Conservation (phyloP, 2,113 vertebrate species). For the Hippoglossus stenolepis region DNA sequence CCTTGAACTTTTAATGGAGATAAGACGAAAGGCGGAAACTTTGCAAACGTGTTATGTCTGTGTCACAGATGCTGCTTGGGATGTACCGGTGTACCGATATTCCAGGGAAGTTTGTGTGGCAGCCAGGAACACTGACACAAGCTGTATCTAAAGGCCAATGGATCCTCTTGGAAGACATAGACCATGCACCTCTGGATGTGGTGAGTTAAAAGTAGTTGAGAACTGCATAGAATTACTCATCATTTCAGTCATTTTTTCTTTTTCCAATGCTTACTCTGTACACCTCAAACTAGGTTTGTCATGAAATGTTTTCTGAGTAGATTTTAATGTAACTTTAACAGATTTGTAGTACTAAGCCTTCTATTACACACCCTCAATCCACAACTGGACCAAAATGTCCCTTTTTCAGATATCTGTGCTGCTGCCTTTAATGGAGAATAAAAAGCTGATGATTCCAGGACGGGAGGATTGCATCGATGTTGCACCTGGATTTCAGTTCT, state of each 20-base stretch:
- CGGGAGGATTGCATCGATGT: conserved; percentile 92
- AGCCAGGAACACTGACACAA: conserved; percentile 93
- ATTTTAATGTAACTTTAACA: neutral
- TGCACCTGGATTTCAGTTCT: conserved; percentile 94
- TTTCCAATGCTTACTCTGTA: neutral
- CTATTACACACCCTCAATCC: neutral
- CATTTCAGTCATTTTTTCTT: neutral
- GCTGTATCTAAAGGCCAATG: conserved; percentile 92
- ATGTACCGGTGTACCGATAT: conserved; percentile 98
- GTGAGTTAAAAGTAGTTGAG: conserved; percentile 75
- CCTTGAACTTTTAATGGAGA: no score
- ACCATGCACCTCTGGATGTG: conserved; percentile 96
- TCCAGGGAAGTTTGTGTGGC: conserved; percentile 97
- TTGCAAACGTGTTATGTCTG: neutral
- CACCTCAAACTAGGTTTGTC: neutral
- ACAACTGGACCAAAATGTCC: neutral
- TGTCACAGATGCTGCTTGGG: conserved; percentile 89
- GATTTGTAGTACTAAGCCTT: neutral
- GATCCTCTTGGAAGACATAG: conserved; percentile 97
- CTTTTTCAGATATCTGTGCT: conserved; percentile 90
- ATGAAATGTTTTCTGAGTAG: neutral
- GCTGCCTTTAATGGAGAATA: conserved; percentile 95
- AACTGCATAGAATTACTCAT: neutral
- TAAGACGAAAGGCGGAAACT: neutral
- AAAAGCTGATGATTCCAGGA: conserved; percentile 92